Conservation (phyloP, 1,140 invertebrate genomes). For the Lepidotrigona ventralis region DNA sequence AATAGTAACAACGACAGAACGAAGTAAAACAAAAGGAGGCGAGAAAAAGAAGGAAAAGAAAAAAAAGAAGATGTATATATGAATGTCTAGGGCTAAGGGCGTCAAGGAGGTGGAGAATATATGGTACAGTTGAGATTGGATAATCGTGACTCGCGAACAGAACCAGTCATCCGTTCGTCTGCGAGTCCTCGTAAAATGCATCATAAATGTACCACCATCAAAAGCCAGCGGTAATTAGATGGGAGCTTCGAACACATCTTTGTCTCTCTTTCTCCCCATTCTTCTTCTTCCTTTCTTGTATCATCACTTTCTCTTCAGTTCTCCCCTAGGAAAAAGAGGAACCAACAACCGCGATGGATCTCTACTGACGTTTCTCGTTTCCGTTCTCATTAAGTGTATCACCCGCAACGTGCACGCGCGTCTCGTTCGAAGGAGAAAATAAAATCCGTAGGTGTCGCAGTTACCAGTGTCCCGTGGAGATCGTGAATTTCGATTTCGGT, state of each 20-base stretch:
- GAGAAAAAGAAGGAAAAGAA: constrained; percentile 13
- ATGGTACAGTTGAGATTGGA: constrained; percentile 40
- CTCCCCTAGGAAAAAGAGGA: background rate
- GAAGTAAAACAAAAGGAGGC: constrained; percentile 2
- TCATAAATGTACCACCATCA: constrained; percentile 59
- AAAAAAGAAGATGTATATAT: constrained; percentile 46
- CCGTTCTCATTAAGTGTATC: constrained; percentile 13
- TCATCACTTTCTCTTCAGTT: background rate
- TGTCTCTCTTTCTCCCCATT: background rate
- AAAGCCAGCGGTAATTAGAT: constrained; percentile 30
- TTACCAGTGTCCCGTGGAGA: constrained; percentile 33
- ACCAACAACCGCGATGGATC: background rate
- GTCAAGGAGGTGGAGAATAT: constrained; percentile 60
- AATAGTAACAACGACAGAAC: background rate
- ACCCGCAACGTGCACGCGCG: background rate
- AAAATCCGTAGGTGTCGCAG: constrained; percentile 42
- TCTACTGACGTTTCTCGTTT: background rate
- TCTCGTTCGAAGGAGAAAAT: constrained; percentile 52
- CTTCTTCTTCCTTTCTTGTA: background rate
- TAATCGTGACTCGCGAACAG: constrained; percentile 48
- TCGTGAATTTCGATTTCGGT: constrained; percentile 28
- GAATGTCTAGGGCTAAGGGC: constrained; percentile 25
- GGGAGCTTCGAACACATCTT: constrained; percentile 23
- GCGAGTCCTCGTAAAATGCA: constrained; percentile 69
- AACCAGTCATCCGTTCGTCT: constrained; percentile 30